Base-by-base conservation (phyloP, 2,113 vertebrate species). In the Columbina picui region DNA sequence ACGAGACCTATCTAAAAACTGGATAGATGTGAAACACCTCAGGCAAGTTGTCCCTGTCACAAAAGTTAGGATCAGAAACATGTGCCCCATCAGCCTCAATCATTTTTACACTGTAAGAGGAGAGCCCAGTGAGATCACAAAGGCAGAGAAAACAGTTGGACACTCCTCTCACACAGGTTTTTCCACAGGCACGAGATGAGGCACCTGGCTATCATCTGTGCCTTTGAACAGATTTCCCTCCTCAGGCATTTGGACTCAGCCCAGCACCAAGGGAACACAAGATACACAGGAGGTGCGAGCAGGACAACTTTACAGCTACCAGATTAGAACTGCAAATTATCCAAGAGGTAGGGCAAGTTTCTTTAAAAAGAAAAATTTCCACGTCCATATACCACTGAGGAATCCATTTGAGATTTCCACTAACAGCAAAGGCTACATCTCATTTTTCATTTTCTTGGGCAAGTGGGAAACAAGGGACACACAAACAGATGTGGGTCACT, bases 251-350 rank as follows among this genome's bases (percentile, higher is more conserved):
- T 67, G 93, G 71, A 77, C 53, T 71, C 50, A 85, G 69, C 70
- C 69, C 87, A 88, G 41, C 67, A 53, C 64, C 32, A 45, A 55
- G 71, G 30, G 68, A 90, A 88, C 3, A 7, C 4, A 25, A 55
- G 80, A 77, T 70, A 56, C 67, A 50, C 41, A 39, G 30, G 71
- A 89, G 47, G 75, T 34, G 53, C 57, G 67, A 94, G 90, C 82
- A 91, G 16, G 45, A 90, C 67, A 63, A 67, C 78, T 89, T 77
- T 70, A 82, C 83, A 92, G 73, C 34, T 86, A 84, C 80, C 67
- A 89, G 70, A 90, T 91, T 95, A 91, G 92, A 97, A 94, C 68
- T 67, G 73, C 80, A 87, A 89, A 45, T 71, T 57, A 78, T 61
- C 74, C 75, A 84, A 86, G 79, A 50, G 21, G 68, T 36, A 76